These are phyloP conservation scores for Spheniscus mendiculus DNA, from an alignment of 2,113 vertebrate genomes.

Conservation along the genomic window DNA sequence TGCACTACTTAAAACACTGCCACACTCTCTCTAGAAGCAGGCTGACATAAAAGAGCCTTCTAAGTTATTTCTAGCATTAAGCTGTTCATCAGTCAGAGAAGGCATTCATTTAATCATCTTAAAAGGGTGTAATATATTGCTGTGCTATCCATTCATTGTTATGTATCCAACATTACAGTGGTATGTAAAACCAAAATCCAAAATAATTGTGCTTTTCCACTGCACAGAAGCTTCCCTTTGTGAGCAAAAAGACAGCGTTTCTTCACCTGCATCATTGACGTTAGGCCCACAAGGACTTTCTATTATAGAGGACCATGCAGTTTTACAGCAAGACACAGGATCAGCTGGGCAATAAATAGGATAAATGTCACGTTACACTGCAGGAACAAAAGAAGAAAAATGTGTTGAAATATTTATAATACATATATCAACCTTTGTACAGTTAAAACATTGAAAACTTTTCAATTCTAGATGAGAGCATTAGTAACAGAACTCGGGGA, in stretches of 20 bases:
- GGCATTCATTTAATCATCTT: constrained; percentile 16
- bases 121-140: neutral
- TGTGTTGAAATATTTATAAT: neutral
- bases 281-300: neutral
- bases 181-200: neutral
- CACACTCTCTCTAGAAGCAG: constrained; percentile 46
- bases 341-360: neutral
- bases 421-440: neutral
- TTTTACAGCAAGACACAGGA: neutral
- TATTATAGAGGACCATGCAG: neutral
- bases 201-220: neutral
- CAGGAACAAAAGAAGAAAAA: neutral
- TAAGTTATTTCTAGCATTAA: constrained; percentile 59
- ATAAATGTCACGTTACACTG: neutral
- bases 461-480: neutral
- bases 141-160: neutral
- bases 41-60: constrained; percentile 56
- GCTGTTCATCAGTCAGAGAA: constrained; percentile 30
- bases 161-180: neutral
- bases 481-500: neutral
- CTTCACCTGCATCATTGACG: neutral
- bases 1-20: constrained; percentile 76
- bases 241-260: neutral
- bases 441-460: neutral
- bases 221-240: neutral